A percentile compares a stretch with the other conserved stretches of the same genome.
These are phyloP conservation scores for Drosophila barbarae DNA, from an alignment of 2,888 invertebrate species.

Conservation along the genomic window DNA sequence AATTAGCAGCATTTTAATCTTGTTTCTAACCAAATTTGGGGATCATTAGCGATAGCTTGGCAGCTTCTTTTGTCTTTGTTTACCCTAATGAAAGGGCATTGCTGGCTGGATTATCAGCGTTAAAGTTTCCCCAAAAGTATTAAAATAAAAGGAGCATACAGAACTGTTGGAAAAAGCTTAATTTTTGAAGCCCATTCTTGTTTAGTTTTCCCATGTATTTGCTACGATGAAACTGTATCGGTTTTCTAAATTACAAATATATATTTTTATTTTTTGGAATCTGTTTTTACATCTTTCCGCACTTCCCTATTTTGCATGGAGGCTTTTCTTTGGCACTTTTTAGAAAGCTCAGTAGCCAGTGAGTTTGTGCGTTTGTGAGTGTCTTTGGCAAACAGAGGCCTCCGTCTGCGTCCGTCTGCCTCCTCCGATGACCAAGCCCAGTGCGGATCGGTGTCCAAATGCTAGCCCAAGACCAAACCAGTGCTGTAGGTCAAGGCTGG, in stretches of 20 bases:
- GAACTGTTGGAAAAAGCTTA: not conserved
- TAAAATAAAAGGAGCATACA: too few relatives aligned
- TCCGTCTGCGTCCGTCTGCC: not conserved
- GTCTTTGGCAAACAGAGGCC: constrained; percentile 10
- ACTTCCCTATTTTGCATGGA: not conserved
- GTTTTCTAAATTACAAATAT: too few relatives aligned
- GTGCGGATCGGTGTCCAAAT: not conserved
- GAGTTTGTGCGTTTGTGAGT: not conserved
- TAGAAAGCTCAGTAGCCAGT: constrained; percentile 15
- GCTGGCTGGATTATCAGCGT: too few relatives aligned
- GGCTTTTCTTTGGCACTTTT: constrained; percentile 1
- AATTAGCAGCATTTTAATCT: constrained; percentile 21
- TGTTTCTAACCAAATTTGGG: constrained; percentile 16
- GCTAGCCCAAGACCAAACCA: constrained; percentile 43
- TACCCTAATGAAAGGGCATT: not conserved
- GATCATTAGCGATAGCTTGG: constrained; percentile 22
- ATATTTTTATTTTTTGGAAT: too few relatives aligned
- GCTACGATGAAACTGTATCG: too few relatives aligned
- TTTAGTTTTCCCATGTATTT: too few relatives aligned
- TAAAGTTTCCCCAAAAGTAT: too few relatives aligned
- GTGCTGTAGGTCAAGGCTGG: constrained; percentile 76
- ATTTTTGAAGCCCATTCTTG: not conserved
- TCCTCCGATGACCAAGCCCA: constrained; percentile 2
- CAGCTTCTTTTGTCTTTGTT: not conserved
- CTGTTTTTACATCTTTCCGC: not conserved